Conservation (phyloP, 2,888 invertebrate species). For the Brachylomia viminalis region DNA sequence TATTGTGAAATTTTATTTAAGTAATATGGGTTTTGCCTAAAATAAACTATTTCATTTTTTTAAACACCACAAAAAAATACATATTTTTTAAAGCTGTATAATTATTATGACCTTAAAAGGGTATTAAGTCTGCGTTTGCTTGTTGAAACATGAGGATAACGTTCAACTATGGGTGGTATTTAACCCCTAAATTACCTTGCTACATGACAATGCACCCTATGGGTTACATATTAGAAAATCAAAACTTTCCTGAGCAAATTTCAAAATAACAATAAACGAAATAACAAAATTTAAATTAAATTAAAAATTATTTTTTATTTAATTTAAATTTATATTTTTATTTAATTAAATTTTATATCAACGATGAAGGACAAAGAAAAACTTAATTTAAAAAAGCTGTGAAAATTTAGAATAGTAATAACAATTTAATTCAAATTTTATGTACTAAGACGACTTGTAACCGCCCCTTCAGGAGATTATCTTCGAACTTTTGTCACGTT, state of each 20-base stretch:
- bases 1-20: too few relatives aligned
- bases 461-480: not conserved
- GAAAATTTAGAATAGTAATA: conserved; percentile 1
- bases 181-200: not conserved
- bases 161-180: not conserved
- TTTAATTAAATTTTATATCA: not conserved
- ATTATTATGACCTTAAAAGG: not conserved
- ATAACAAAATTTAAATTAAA: too few relatives aligned
- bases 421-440: conserved; percentile 18
- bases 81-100: not conserved
- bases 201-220: not conserved
- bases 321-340: too few relatives aligned
- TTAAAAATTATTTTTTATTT: too few relatives aligned
- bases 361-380: not conserved
- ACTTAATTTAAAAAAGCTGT: not conserved
- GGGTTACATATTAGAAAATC: too few relatives aligned
- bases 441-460: not conserved
- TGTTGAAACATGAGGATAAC: not conserved
- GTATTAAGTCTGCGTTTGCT: not conserved
- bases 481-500: conserved; percentile 15
- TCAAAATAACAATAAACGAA: too few relatives aligned
- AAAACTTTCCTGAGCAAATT: too few relatives aligned
- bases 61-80: not conserved
- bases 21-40: too few relatives aligned
- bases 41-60: too few relatives aligned